Base-by-base conservation (phyloP, 2,797 vertebrate genomes). In the Telmatherina bonti region DNA sequence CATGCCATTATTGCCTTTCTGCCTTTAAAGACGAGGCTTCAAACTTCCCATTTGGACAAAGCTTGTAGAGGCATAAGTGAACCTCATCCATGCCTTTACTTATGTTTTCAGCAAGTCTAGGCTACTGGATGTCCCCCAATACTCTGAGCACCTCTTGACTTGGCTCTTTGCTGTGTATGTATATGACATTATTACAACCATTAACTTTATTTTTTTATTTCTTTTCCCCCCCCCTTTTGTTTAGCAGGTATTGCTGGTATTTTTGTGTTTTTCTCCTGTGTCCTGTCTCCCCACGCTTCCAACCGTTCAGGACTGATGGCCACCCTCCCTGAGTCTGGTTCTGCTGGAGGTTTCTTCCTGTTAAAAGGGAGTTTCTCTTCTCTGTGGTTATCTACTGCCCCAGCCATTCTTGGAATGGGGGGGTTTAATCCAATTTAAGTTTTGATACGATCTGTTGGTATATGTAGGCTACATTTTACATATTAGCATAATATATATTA, bases 311-410 rank as follows among this genome's bases (percentile, higher is more conserved):
- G 57, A 62, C 62, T 43, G 62, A 59, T 72, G 70, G 62, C 70
- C 30, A 22, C 55, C 56, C 51, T 45, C 20, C 53, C 45, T 29
- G 33, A 72, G 70, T 53, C 27, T 53, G 62, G 27, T 53, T 59
- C 70, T 45, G 62, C 62, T 65, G 47, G 35, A 71, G 8, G n/a
- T 59, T 55, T 66, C 70, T 72, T 66, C 70, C 62, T 72, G 70
- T 72, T 72, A 65, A 59, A 65, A 65, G 45, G 70, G 70, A 59
- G 55, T 66, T 55, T 71, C 62, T 51, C 16, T 20, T 72, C 22
- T 57, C 27, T 13, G 16, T 24, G 15, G 30, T 20, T 30, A 51
- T 45, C 35, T 69, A 15, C 22, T 41, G 10, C 35, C 15, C 12
- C 12, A 27, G 56, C 30, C 60, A 47, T 4, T 11, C 30, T 59